Percentiles rank a stretch among this genome's conserved stretches.
Conservation (phyloP, 2,888 invertebrate genomes). For the Luffia ferchaultella region DNA sequence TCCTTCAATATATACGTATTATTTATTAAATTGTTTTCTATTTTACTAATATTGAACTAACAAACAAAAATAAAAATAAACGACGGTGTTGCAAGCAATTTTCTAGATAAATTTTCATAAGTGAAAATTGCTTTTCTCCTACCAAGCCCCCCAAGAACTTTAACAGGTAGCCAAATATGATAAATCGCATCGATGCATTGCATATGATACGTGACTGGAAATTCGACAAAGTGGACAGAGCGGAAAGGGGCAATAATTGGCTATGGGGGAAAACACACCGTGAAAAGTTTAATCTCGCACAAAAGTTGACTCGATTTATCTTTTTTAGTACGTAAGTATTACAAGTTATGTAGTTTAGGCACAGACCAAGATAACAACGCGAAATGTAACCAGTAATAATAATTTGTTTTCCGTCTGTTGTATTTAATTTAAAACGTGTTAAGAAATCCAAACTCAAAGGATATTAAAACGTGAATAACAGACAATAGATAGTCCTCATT, state of each 20-base stretch:
- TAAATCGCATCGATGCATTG: constrained; percentile 37
- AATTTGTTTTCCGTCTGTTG: neutral
- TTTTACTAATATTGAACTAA: neutral
- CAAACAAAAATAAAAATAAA: neutral
- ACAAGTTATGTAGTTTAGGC: no score
- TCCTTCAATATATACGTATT: neutral
- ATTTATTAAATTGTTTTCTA: neutral
- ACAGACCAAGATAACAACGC: no score
- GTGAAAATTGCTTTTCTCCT: neutral
- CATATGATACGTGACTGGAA: neutral
- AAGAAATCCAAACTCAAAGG: neutral
- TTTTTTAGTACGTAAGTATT: neutral
- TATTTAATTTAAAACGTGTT: neutral
- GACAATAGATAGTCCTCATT: constrained; percentile 29
- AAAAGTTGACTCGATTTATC: neutral
- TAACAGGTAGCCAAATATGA: constrained; percentile 19
- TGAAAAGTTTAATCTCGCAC: neutral
- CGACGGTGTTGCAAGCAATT: neutral
- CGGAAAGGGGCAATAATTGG: neutral
- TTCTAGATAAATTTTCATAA: neutral
- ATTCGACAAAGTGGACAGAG: neutral
- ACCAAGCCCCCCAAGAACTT: neutral
- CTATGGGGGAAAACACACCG: neutral
- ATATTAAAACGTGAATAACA: neutral
- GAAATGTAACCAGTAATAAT: neutral